Base-by-base conservation (phyloP, 2,888 invertebrate species). In the Megaustenia siamemsis region DNA sequence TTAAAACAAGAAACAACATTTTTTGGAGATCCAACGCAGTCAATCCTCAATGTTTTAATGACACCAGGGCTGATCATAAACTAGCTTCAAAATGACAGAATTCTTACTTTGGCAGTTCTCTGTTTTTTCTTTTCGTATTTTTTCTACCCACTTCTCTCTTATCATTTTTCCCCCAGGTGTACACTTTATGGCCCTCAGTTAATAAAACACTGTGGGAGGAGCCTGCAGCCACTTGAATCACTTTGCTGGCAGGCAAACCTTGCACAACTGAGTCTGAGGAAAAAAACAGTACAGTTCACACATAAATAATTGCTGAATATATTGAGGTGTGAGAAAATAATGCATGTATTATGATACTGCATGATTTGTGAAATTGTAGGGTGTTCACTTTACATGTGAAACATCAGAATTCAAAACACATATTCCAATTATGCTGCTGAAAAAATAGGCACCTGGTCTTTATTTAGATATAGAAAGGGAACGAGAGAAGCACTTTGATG, bases 121-220 rank as follows among this genome's bases (percentile, higher is more conserved):
- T 88, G 69, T 87, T 83, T 45, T 89, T 89, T 45, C 87, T 88
- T 10, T 90, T 88, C 10, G 89, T 85, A 43, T 90, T 86, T 40
- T 90, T 86, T 43, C 91, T 71, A 21, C 94, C 94, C 43, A 94
- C 89, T 89, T 94, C 94, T n/a, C 94, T 94, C 69, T 87, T 80
- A 32, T 86, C 86, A 88, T 94, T 94, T 76, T 90, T 89, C 18
- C 98, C 98, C 98, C 98, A 98, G 88, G 96, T 96, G 93, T 96
- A 97, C 0, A 97, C 95, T 92, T 98, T 97, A 0, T 98, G 98
- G 96, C 90, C 97, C 92, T 97, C 96, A 89, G 97, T 97, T 32
- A 98, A 94, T 0, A 97, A 98, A 92, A 98, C 94, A 24, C 97
- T 97, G 94, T 98, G 98, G 83, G 95, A 95, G 49, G 96, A 95